A percentile compares a stretch with the other conserved stretches of the same genome.
These are phyloP conservation scores for Amphipyra tragopoginis DNA, from an alignment of 2,888 invertebrate genomes.

Conservation along the genomic window DNA sequence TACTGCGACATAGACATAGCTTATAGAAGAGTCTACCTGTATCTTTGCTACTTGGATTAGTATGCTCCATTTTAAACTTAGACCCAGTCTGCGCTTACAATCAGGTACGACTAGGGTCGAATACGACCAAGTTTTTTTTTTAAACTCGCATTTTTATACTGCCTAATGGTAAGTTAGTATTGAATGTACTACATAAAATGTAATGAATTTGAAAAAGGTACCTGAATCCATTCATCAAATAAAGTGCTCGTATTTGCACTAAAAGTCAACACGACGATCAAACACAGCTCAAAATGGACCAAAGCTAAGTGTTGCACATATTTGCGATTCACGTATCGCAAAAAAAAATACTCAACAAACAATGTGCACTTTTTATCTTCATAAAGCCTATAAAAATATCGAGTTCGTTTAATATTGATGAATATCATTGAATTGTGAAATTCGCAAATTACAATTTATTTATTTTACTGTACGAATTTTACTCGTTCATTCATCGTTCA, in stretches of 20 bases:
- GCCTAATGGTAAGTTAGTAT: too few relatives aligned
- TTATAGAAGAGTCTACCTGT: too few relatives aligned
- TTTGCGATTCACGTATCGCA: constrained; percentile 60
- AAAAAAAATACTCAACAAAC: constrained; percentile 45
- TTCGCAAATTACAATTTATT: neutral
- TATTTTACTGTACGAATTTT: neutral
- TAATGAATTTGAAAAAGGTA: constrained; percentile 9
- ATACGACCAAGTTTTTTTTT: neutral
- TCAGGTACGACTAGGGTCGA: too few relatives aligned
- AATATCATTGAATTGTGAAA: neutral
- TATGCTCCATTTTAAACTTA: too few relatives aligned
- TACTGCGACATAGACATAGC: too few relatives aligned
- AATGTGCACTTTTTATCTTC: constrained; percentile 23
- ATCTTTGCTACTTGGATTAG: too few relatives aligned
- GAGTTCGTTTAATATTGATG: neutral
- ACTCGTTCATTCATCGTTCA: too few relatives aligned
- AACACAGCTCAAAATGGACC: constrained; percentile 56
- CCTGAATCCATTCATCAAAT: constrained; percentile 34
- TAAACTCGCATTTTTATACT: neutral
- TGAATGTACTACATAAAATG: constrained; percentile 1
- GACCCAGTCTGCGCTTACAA: too few relatives aligned
- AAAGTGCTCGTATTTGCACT: constrained; percentile 48
- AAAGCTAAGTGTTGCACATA: constrained; percentile 67
- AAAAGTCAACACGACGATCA: constrained; percentile 52
- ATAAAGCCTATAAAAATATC: constrained; percentile 1